Base-by-base conservation (phyloP, 2,113 vertebrate genomes). In the Nibea albiflora region DNA sequence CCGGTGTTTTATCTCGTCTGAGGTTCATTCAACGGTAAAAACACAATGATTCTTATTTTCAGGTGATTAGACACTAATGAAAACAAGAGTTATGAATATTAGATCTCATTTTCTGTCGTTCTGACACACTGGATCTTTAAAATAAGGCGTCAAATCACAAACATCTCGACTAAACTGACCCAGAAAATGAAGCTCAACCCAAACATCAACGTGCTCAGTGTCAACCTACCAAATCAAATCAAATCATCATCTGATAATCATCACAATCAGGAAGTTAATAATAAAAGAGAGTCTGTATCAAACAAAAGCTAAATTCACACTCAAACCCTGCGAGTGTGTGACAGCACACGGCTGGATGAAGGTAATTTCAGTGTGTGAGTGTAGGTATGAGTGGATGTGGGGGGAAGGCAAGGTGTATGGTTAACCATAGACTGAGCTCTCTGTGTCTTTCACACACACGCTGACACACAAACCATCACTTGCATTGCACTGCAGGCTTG, bases 351-450 rank as follows among this genome's bases (percentile, higher is more conserved):
- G 52, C 46, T 78, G 78, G 52, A 22, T 57, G 52, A 22, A 65
- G 39, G 63, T 83, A 53, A 68, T 62, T 76, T 70, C 12, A 60
- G 2, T 56, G 31, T 64, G 57, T 56, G 44, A 16, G 60, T 57
- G 50, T 53, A 35, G 22, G 62, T 63, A 16, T 70, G 79, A n/a
- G 44, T 67, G 68, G 5, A 71, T 79, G 83, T 74, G 76, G 78
- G 84, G 64, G 64, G 78, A 47, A 60, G 72, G 73, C 9, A 12
- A 76, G 54, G 83, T 81, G 81, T 76, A 70, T 81, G 88, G 86
- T 92, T 91, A 88, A 91, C 85, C 89, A 88, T 62, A 76, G 54
- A 73, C 84, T 83, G 84, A 76, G 71, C 61, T 68, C 63, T 81
- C 46, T 73, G 52, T 76, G 75, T 83, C 24, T 72, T 49, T 67